Conservation (phyloP, 2,113 vertebrate genomes). For the Galemys pyrenaicus region DNA sequence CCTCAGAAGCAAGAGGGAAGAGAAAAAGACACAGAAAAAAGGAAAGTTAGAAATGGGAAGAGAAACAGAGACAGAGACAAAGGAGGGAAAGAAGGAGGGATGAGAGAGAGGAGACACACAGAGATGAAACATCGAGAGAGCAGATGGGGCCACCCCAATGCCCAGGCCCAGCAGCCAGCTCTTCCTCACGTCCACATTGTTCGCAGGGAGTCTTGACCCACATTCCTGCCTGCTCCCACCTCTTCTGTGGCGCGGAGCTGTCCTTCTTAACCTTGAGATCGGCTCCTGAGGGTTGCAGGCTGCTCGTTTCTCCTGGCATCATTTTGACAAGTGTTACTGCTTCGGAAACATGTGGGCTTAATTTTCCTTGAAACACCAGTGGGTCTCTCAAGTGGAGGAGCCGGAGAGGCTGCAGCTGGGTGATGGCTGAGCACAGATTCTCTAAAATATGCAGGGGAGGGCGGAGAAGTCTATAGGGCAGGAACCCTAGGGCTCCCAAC, state of each 20-base stretch:
- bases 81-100: background rate
- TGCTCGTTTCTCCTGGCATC: background rate
- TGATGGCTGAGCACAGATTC: background rate
- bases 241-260: background rate
- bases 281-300: background rate
- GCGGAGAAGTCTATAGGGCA: too few relatives aligned
- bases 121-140: background rate
- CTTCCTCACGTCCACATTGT: background rate
- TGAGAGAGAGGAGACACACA: background rate
- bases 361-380: background rate
- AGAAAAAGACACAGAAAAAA: background rate
- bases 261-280: slow-evolving; percentile 17
- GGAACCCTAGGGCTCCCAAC: background rate
- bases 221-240: background rate
- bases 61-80: background rate
- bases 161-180: accelerated
- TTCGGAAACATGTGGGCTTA: background rate
- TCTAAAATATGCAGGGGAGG: background rate
- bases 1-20: background rate
- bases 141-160: accelerated
- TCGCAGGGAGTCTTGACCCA: background rate
- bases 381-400: background rate
- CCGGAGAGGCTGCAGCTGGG: background rate
- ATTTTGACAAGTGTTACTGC: slow-evolving; percentile 45
- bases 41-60: background rate